A percentile compares a stretch with the other conserved stretches of the same genome.
These are phyloP conservation scores for Dicranocentrus wangi DNA, from an alignment of 2,888 invertebrate species.

Conservation along the genomic window DNA sequence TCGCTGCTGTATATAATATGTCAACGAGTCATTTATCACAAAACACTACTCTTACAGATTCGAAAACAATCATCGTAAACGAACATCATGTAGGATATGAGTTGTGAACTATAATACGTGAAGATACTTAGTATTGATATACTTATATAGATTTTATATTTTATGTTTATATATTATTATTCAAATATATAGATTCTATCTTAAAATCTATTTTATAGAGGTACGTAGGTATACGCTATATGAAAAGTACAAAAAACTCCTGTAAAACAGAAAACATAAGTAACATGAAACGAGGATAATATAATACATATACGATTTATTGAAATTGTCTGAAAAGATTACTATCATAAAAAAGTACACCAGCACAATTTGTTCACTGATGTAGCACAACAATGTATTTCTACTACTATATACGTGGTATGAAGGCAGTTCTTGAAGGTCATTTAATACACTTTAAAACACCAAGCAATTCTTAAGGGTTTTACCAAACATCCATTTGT, in stretches of 20 bases:
- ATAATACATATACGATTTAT: conserved; percentile 20
- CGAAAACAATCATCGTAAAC: conserved; percentile 36
- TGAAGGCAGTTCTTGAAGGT: conserved; percentile 17
- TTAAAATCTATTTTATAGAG: conserved; percentile 43
- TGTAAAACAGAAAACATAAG: conserved; percentile 52
- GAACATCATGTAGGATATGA: conserved; percentile 46
- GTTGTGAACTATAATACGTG: conserved; percentile 44
- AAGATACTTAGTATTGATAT: conserved; percentile 31
- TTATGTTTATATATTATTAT: conserved; percentile 21
- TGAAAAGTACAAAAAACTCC: conserved; percentile 48
- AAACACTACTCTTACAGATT: conserved; percentile 46
- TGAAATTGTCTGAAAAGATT: conserved; percentile 33
- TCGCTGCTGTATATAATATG: conserved; percentile 20
- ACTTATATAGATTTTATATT: conserved; percentile 17
- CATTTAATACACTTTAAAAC: neutral
- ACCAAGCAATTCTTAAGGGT: too few relatives aligned
- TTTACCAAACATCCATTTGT: too few relatives aligned
- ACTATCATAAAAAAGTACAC: too few relatives aligned
- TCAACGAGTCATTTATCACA: conserved; percentile 53
- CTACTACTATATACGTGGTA: conserved; percentile 2
- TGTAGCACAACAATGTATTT: too few relatives aligned
- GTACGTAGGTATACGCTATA: conserved; percentile 47
- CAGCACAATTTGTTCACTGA: too few relatives aligned
- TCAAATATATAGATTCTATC: conserved; percentile 31
- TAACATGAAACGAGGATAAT: conserved; percentile 48